Evolutionary conservation across 1,140 invertebrate species (phyloP).

Genomic region (Conopomorpha cramerella): DNA sequence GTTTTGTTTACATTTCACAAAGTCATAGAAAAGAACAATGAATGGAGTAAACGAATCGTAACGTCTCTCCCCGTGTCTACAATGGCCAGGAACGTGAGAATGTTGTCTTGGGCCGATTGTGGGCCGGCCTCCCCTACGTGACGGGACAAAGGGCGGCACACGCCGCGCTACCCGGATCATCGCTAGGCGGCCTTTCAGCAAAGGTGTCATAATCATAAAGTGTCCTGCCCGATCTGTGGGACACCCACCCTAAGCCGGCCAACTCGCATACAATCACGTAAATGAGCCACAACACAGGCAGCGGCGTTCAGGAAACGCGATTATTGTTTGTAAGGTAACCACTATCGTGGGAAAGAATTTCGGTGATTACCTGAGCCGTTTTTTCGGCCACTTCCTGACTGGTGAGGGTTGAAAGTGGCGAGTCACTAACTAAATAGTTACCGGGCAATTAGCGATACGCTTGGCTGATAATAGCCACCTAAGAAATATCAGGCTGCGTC

Average conservation of each 20-base stretch:
- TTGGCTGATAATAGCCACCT: too few relatives aligned
- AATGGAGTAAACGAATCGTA: constrained; percentile 41
- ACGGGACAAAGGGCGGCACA: constrained; percentile 31
- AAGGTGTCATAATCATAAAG: constrained; percentile 51
- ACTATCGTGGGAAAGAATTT: constrained; percentile 37
- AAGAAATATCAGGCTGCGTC: too few relatives aligned
- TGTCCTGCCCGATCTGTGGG: too few relatives aligned
- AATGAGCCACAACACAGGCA: constrained; percentile 32
- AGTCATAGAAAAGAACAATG: constrained; percentile 41
- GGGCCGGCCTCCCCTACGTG: constrained; percentile 39
- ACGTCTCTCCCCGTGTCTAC: constrained; percentile 43
- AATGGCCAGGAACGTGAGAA: constrained; percentile 52
- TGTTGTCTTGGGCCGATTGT: constrained; percentile 39
- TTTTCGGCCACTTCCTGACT: constrained; percentile 29
- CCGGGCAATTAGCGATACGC: background rate
- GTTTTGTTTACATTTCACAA: constrained; percentile 10
- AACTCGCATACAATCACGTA: constrained; percentile 47
- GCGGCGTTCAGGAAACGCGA: constrained; percentile 33
- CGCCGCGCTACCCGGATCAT: constrained; percentile 27
- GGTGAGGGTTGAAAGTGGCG: background rate
- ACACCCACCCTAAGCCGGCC: constrained; percentile 35
- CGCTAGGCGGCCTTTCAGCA: constrained; percentile 30
- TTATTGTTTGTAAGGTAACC: constrained; percentile 41
- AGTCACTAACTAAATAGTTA: background rate
- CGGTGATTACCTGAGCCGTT: too few relatives aligned